Evolutionary conservation across 2,888 invertebrate genomes (phyloP), one percentile per base, ranked within the genome.

Genomic region (Apamea anceps): DNA sequence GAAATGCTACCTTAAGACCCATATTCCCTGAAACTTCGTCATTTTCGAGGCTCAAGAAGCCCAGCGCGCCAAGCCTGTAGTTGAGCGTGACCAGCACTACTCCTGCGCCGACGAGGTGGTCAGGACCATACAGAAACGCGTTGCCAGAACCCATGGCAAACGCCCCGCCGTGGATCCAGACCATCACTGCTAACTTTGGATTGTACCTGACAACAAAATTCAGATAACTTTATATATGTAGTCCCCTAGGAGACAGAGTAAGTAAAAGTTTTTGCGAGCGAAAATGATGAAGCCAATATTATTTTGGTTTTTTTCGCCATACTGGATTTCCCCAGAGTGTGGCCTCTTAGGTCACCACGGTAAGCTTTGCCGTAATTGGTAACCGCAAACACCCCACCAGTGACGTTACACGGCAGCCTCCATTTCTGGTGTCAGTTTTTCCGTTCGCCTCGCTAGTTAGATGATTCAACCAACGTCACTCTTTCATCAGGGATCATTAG

Each of bases 151-250:
- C 98, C 86, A 97, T 97, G 0, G 97, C 96, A 86, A 97, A 98
- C 6, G 97, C 97, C 0, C 98, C 98, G 0, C 98, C 98, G 89
- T 98, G 98, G 72, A 98, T 96, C 97, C 97, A 98, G 4, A 98
- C 97, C 97, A 98, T 97, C 28, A 98, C 98, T 0, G 98, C 97
- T 57, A 97, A 91, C 79, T 97, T 97, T 0, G 97, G 97, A 90
- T 97, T 96, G 88, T 95, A 97, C 82, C 97, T 97, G 81, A 10
- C 28, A 75, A 79, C 72, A 84, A 48, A 48, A 15, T 48, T 48
- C 13, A 48, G 4, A 48, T 15, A 48, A 15, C 15, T 48, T 48
- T 48, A 48, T 48, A 15, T 48, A 5, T 48, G 15, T 48, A 15
- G 15, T 15, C 48, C 12, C 37, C 2, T n/a, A 57, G 7, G 6